Base-by-base conservation (phyloP, 30 jellyfish, hydroid and myxozoan species). In the Mastigias papua region DNA sequence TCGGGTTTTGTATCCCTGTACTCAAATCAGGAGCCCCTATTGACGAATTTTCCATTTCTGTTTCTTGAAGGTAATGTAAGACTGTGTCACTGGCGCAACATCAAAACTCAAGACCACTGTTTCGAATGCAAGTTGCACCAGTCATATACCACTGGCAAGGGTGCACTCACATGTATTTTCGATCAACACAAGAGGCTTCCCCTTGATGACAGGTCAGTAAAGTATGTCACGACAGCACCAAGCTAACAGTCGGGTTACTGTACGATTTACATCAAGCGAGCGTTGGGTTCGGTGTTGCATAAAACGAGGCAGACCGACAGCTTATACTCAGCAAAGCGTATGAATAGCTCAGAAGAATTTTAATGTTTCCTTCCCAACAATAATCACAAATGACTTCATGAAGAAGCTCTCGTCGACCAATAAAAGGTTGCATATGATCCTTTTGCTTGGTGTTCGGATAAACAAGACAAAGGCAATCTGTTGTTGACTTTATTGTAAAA, bases 1-100 rank as follows among this genome's bases (percentile, higher is more conserved):
- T 81, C 32, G 66, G 80, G 49, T 79, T 79, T 13, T 61, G 70
- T 20, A 79, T 74, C 22, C 90, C 90, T 16, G 22, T 64, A 7
- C 17, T 13, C 33, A 29, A 67, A 20, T 61, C 75, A n/a, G 63
- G 50, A 48, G 77, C 17, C 21, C 20, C 70, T 28, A 20, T 33
- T 27, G 76, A 48, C 10, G 66, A 48, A 48, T 33, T 46, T n/a
- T 69, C 80, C 76, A 65, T 65, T 25, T 26, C 37, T 17, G 5
- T 26, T 9, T 3, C 54, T 42, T 15, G 13, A 15, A 42, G 13
- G 13, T 42, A 42, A 4, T 42, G n/a, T n/a, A n/a, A n/a, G n/a
- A n/a, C n/a, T n/a, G n/a, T n/a, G n/a, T n/a, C n/a, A n/a, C n/a
- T n/a, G n/a, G n/a, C n/a, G n/a, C n/a, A n/a, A n/a, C n/a, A 42